Evolutionary conservation across 1,140 invertebrate genomes (phyloP).

Genomic region (Solenopsis invicta): DNA sequence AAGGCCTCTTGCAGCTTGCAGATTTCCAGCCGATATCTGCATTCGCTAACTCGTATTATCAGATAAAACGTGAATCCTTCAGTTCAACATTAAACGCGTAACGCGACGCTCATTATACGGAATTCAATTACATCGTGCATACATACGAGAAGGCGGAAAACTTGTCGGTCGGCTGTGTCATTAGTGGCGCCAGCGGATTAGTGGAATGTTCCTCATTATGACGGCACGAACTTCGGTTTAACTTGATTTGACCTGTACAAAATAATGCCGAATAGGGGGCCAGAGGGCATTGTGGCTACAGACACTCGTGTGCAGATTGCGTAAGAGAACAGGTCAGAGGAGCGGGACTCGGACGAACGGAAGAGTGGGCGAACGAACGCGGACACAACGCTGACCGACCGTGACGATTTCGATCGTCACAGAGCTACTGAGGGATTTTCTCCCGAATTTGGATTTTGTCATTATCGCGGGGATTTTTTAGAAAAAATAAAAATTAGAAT

Average conservation of each 20-base stretch:
- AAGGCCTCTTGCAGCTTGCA: not conserved
- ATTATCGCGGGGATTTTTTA: too few species aligned
- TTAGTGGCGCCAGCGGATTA: conserved; percentile 45
- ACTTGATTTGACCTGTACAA: conserved; percentile 63
- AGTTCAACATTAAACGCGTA: not conserved
- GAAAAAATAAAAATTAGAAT: too few species aligned
- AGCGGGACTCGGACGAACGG: not conserved
- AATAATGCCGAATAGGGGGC: conserved; percentile 45
- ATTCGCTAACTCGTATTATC: too few species aligned
- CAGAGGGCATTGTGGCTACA: conserved; percentile 48
- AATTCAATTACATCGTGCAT: conserved; percentile 16
- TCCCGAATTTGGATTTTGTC: too few species aligned
- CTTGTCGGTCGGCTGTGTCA: conserved; percentile 29
- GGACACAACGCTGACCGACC: not conserved
- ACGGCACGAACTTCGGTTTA: conserved; percentile 59
- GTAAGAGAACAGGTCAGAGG: conserved; percentile 31
- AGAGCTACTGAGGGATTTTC: too few species aligned
- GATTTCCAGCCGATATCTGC: not conserved
- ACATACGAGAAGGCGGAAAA: conserved; percentile 53
- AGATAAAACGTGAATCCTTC: conserved; percentile 10
- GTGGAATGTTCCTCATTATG: conserved; percentile 56
- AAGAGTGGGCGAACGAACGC: conserved; percentile 51
- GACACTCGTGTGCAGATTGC: not conserved
- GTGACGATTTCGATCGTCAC: not conserved
- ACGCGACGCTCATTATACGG: not conserved